phyloP scores from a whole-genome alignment of 2,797 vertebrate genomes.

The Sylvia borin region DNA sequence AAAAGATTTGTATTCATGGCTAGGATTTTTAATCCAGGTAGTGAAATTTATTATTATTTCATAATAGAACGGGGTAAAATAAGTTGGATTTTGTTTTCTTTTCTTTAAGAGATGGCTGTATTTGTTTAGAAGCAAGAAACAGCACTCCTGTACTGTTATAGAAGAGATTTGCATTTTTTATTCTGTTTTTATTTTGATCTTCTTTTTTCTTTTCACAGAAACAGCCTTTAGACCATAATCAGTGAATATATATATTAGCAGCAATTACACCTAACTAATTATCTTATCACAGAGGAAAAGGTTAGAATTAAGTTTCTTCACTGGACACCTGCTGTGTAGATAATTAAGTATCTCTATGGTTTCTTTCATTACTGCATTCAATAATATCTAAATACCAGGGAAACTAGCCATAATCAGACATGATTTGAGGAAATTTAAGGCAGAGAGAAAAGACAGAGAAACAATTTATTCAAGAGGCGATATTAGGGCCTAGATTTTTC shows the following conservation, averaged over 20 bases:
- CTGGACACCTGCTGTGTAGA: slow-evolving; percentile 76
- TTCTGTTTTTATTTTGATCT: not conserved
- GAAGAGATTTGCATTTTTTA: not conserved
- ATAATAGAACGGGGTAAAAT: slow-evolving; percentile 34
- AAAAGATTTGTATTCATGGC: not conserved
- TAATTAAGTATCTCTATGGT: slow-evolving; percentile 81
- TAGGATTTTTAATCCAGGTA: slow-evolving; percentile 22
- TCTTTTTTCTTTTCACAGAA: not conserved
- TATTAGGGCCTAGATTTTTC: not conserved
- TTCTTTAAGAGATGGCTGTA: slow-evolving; percentile 18
- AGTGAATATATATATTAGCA: slow-evolving; percentile 80
- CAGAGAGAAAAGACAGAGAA: slow-evolving; percentile 31
- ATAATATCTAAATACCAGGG: slow-evolving; percentile 80
- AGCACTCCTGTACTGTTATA: slow-evolving; percentile 12
- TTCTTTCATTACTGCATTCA: slow-evolving; percentile 80
- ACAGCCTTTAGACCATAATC: slow-evolving; percentile 36
- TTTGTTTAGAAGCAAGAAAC: slow-evolving; percentile 67
- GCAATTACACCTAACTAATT: slow-evolving; percentile 78
- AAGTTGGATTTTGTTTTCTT: not conserved
- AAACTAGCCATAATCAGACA: slow-evolving; percentile 74
- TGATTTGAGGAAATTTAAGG: slow-evolving; percentile 72
- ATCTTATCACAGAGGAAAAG: slow-evolving; percentile 80
- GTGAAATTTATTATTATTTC: not conserved
- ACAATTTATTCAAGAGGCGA: slow-evolving; percentile 20
- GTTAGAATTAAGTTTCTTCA: slow-evolving; percentile 78